Evolutionary conservation across 2,888 invertebrate species (phyloP), one percentile per base, ranked within the genome.

Genomic region (Pristionchus entomophagus): DNA sequence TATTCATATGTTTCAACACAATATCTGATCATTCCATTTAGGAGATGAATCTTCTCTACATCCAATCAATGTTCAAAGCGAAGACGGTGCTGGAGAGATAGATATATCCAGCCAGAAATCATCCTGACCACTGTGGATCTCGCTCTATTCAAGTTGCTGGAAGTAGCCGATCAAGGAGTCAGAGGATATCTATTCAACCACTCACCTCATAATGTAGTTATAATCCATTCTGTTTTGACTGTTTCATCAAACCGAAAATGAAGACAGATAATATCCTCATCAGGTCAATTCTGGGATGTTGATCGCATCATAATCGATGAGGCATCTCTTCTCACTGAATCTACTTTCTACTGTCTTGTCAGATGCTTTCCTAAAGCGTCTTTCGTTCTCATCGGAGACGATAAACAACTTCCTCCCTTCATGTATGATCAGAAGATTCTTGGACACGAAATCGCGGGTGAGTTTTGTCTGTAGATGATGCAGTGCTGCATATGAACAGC

Each of bases 391-490:
- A 80, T 80, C 17, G 78, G 73, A 32, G 78, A 80, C 26, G 78
- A 80, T n/a, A 80, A 80, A 22, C 78, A 80, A 80, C n/a, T 80
- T 8, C 51, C 51, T 53, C 78, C 78, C 5, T 80, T 80, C 26
- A 80, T 80, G 78, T 80, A 32, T 22, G 78, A 80, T 80, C n/a
- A 51, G 0, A n/a, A 35, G 10, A 17, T 80, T 3, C 29, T 53
- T 2, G 78, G 78, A 5, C 78, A 80, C 49, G 12, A 51, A 51
- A 22, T 80, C 8, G 78, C 78, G 2, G 73, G 73, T 73, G 8
- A 65, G 32, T 10, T n/a, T 59, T 14, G 32, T 29, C 32, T 59
- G 29, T 29, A 29, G 59, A 1, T 22, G 6, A 53, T 3, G n/a
- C n/a, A n/a, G n/a, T n/a, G n/a, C n/a, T n/a, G n/a, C n/a, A n/a